Evolutionary conservation across 2,888 invertebrate genomes (phyloP).

Genomic region (Aphodius granarius): DNA sequence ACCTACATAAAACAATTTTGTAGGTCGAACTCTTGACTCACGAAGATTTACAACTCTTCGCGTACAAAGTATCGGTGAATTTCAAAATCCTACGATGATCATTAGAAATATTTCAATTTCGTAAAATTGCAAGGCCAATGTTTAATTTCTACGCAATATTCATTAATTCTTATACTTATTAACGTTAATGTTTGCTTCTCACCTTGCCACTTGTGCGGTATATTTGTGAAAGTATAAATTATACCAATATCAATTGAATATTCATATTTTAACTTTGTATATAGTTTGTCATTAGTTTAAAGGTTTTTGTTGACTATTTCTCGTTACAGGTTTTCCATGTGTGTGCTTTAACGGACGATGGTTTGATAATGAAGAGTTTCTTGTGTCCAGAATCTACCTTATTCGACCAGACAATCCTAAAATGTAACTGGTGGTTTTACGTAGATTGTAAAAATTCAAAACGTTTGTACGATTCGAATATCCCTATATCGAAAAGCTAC

Average conservation of each 20-base stretch:
- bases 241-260: background rate
- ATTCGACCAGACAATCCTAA: constrained; percentile 88
- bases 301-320: too few species aligned
- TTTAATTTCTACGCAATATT: background rate
- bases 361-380: constrained; percentile 88
- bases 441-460: constrained; percentile 85
- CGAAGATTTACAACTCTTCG: background rate
- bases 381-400: constrained; percentile 88
- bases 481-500: constrained; percentile 88
- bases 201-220: too few species aligned
- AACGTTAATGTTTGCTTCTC: too few species aligned
- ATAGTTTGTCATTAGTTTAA: too few species aligned
- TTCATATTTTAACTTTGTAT: too few species aligned
- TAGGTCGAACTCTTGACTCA: background rate
- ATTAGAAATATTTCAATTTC: background rate
- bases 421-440: constrained; percentile 95
- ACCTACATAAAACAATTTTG: background rate
- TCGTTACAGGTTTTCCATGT: constrained; percentile 88
- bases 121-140: background rate
- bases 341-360: constrained; percentile 86
- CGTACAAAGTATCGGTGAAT: background rate
- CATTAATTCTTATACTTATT: too few species aligned
- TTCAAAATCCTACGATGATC: background rate
- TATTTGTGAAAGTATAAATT: too few species aligned
- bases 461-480: constrained; percentile 83